Evolutionary conservation across 2,113 vertebrate species (phyloP), one percentile per base, ranked within the genome.

Genomic region (Fulica atra): DNA sequence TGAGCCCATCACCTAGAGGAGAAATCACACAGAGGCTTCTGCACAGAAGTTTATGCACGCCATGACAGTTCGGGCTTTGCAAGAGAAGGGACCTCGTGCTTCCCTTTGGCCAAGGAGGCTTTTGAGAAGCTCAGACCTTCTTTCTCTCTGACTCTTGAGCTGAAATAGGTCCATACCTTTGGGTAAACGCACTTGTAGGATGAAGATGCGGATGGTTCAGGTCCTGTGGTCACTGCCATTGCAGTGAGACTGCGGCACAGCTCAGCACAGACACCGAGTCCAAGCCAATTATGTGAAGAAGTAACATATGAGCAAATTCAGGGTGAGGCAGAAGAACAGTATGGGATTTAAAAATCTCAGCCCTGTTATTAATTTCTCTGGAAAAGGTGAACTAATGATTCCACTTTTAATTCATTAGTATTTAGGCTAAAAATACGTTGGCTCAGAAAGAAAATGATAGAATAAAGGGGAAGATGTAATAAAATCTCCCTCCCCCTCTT

Each of bases 311-410:
- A 95, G 57, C 70, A 91, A 84, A 92, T 82, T 80, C 71, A 73
- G 42, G 66, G 56, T 78, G 61, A 95, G 33, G 73, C 78, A 82
- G 77, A 60, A 92, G 70, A 84, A 59, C 53, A 90, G 50, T 72
- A 21, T 82, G 90, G 86, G 90, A 84, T 93, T 93, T 94, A n/a
- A 92, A 95, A 96, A 90, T 92, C 77, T 93, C 93, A 78, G 36
- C 28, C 46, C 53, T 86, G 78, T 84, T 93, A 92, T 94, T 94
- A 86, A 87, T 97, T 93, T 93, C 40, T 79, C 73, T 71, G 36
- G 61, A 92, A 94, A 84, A 91, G 42, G 73, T 91, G 86, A 91
- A 76, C 64, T 91, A 91, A 88, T 72, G 59, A 90, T 90, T 89
- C 60, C 85, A 21, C 64, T 92, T 96, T 88, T 89, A 96, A 88